Evolutionary conservation across 2,888 invertebrate species (phyloP).

Genomic region (Eristalinus sepulchralis): DNA sequence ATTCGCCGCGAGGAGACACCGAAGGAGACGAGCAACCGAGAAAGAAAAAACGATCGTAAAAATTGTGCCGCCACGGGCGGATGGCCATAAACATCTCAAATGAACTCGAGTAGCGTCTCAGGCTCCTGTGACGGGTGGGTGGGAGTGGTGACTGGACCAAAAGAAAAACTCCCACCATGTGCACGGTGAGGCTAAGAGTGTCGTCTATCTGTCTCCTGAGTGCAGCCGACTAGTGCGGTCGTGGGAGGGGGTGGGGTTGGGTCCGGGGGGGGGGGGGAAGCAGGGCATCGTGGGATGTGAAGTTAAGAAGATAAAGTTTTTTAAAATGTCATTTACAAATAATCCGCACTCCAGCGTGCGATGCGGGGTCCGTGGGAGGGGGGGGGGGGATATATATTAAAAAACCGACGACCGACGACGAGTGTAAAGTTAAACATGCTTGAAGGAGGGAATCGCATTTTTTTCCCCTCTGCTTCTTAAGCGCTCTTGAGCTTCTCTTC

Average conservation of each 20-base stretch:
- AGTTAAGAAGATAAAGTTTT: slow-evolving; percentile 42
- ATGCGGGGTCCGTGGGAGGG: neutral
- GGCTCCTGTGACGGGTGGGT: neutral
- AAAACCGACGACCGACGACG: neutral
- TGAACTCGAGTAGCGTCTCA: neutral
- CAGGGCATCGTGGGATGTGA: neutral
- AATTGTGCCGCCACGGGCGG: neutral
- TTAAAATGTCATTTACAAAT: slow-evolving; percentile 49
- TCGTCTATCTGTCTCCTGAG: slow-evolving; percentile 8
- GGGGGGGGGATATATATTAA: neutral
- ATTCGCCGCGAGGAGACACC: neutral
- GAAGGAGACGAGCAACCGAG: neutral
- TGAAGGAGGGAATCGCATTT: neutral
- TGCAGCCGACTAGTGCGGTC: neutral
- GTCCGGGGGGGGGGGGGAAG: neutral
- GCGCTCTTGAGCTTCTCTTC: neutral
- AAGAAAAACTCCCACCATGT: neutral
- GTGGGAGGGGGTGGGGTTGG: neutral
- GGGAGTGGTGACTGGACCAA: neutral
- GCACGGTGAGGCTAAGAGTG: neutral
- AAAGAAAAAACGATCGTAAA: neutral
- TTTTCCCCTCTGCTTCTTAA: neutral
- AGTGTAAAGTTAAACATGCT: slow-evolving; percentile 14
- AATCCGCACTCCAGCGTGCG: slow-evolving; percentile 24
- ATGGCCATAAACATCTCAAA: slow-evolving; percentile 15